phyloP scores from a whole-genome alignment of 2,113 vertebrate species.

The Ciconia stormi region DNA sequence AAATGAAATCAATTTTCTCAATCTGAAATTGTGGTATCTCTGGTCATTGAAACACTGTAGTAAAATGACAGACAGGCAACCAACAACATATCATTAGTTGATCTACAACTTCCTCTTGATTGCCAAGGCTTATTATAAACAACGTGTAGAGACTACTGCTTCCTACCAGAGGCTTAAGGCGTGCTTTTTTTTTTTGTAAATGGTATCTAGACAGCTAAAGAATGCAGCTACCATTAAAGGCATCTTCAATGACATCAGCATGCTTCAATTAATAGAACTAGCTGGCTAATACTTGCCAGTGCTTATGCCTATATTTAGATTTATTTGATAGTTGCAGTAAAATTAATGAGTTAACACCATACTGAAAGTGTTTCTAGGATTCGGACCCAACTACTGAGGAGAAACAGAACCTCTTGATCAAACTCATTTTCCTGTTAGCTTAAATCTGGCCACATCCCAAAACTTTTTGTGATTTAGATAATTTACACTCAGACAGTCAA shows the following conservation, averaged over 20 bases:
- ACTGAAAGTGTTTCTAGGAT: background rate
- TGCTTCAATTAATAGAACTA: background rate
- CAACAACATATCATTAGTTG: background rate
- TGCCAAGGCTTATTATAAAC: background rate
- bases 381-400: background rate
- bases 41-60: background rate
- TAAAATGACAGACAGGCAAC: background rate
- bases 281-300: background rate
- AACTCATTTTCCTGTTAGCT: background rate
- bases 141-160: background rate
- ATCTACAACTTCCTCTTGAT: background rate
- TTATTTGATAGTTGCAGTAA: background rate
- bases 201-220: background rate
- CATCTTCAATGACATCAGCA: background rate
- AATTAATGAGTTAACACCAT: background rate
- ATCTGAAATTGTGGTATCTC: background rate
- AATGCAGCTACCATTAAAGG: background rate
- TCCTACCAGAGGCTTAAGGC: background rate
- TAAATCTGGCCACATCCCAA: background rate
- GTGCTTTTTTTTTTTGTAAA: background rate
- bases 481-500: background rate
- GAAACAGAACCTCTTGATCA: background rate
- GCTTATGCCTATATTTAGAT: background rate
- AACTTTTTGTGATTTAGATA: conserved; percentile 8
- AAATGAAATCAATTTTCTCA: background rate